Base-by-base conservation (phyloP, 2,113 vertebrate genomes). In the Eudyptes chrysolophus region DNA sequence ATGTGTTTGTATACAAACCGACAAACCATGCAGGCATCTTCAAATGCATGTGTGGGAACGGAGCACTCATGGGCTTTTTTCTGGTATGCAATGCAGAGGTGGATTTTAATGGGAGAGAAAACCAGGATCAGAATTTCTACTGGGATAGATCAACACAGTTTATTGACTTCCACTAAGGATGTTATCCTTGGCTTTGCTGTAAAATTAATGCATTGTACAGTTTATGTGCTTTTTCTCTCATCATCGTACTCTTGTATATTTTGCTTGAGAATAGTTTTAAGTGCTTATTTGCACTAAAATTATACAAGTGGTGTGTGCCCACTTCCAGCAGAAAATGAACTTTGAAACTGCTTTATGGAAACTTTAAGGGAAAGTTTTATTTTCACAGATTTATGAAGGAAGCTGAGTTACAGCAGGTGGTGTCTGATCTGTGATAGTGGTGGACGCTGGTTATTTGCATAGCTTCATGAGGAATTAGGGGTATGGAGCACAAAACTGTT, bases 21-120 rank as follows among this genome's bases (percentile, higher is more conserved):
- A 49, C 16, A 15, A 44, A 32, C 30, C 46, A 42, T n/a, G 11
- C 27, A 74, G 55, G 55, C 66, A 60, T 68, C 55, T 84, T 51
- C 44, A 64, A 40, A 10, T 52, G 13, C 15, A 4, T 30, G 11
- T 0, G 0, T 57, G 26, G 68, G 32, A 88, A 52, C 3, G 10
- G 54, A 57, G 46, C 46, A 17, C 38, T 72, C 34, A 8, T 0
- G 0, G 66, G 34, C 18, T 30, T 51, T 71, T 68, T 69, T 42
- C 40, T 40, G 10, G 13, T 72, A 3, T 49, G 40, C 0, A 0
- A 6, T 32, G 51, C 57, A 72, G 44, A 54, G 16, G 1, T 57
- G 20, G 40, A 38, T 88, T 88, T 80, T 64, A 65, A 13, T 54
- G 54, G 66, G 16, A 77, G 25, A 52, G 46, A 71, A 75, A 85